These are phyloP conservation scores for Osmerus mordax DNA, from an alignment of 2,113 vertebrate genomes.

Conservation along the genomic window DNA sequence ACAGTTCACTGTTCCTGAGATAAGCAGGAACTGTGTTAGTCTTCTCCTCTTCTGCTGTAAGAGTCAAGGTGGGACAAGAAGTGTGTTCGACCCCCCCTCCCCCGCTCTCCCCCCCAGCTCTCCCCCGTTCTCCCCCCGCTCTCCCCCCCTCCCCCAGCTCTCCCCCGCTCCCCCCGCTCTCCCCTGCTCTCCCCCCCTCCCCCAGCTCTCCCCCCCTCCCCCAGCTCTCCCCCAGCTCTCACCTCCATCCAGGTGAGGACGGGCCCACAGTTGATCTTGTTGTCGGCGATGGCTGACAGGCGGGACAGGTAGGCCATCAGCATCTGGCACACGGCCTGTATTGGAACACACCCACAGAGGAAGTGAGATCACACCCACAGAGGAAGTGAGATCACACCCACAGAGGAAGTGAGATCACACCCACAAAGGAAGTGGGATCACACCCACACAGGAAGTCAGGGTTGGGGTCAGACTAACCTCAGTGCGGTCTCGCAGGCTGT, in stretches of 20 bases:
- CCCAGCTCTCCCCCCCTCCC: no score
- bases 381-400: background rate
- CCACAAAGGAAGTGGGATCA: background rate
- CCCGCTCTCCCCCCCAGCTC: background rate
- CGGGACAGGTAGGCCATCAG: constrained; percentile 95
- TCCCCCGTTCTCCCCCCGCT: no score
- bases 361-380: background rate
- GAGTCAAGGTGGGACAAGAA: no score
- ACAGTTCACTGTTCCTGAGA: no score
- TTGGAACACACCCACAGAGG: constrained; percentile 15
- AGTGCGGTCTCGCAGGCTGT: constrained; percentile 85
- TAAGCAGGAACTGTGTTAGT: no score
- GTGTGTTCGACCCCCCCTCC: no score
- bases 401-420: background rate
- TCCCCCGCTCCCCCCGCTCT: no score
- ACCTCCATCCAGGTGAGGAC: constrained; percentile 99
- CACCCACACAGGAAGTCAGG: background rate
- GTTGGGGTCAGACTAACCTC: constrained; percentile 72
- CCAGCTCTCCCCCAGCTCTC: background rate
- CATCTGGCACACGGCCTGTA: constrained; percentile 92
- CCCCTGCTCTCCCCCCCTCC: no score
- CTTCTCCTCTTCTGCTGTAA: no score
- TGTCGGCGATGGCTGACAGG: constrained; percentile 93
- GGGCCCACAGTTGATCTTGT: constrained; percentile 98
- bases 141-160: no score